Percentiles rank a stretch among this genome's conserved stretches.
Conservation (phyloP, 2,888 invertebrate species). For the Pocota personata region DNA sequence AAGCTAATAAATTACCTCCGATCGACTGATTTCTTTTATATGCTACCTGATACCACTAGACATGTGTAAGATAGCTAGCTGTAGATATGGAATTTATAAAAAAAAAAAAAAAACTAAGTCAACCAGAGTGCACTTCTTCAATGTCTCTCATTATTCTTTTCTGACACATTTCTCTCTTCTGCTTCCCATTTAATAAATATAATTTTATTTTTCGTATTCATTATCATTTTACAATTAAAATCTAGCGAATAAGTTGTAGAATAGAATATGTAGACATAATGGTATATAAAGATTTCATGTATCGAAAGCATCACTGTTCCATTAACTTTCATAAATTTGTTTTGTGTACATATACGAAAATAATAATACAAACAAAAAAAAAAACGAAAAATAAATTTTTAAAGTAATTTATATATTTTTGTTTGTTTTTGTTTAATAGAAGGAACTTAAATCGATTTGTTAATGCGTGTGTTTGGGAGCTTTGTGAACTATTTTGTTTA, state of each 20-base stretch:
- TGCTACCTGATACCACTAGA: slow-evolving; percentile 58
- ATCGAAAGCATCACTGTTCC: slow-evolving; percentile 26
- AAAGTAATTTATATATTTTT: slow-evolving; percentile 26
- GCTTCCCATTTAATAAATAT: slow-evolving; percentile 72
- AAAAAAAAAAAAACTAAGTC: slow-evolving; percentile 25
- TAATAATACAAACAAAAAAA: slow-evolving; percentile 23
- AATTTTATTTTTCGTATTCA: slow-evolving; percentile 70
- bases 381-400: slow-evolving; percentile 1
- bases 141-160: not conserved
- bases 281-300: slow-evolving; percentile 55
- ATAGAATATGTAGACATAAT: slow-evolving; percentile 52
- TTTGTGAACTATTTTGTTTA: too few species aligned
- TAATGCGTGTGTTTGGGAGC: slow-evolving; percentile 10
- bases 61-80: slow-evolving; percentile 46
- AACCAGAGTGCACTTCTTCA: slow-evolving; percentile 17
- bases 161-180: not conserved
- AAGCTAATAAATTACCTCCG: slow-evolving; percentile 11
- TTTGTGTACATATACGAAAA: slow-evolving; percentile 23
- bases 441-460: slow-evolving; percentile 65
- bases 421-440: slow-evolving; percentile 36
- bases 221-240: slow-evolving; percentile 63
- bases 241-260: slow-evolving; percentile 65
- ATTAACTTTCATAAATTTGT: slow-evolving; percentile 17
- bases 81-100: slow-evolving; percentile 27
- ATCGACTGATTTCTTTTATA: slow-evolving; percentile 63